Evolutionary conservation across 92 coral and sea anemone genomes (phyloP).

Genomic region (Epizoanthus stellaris): DNA sequence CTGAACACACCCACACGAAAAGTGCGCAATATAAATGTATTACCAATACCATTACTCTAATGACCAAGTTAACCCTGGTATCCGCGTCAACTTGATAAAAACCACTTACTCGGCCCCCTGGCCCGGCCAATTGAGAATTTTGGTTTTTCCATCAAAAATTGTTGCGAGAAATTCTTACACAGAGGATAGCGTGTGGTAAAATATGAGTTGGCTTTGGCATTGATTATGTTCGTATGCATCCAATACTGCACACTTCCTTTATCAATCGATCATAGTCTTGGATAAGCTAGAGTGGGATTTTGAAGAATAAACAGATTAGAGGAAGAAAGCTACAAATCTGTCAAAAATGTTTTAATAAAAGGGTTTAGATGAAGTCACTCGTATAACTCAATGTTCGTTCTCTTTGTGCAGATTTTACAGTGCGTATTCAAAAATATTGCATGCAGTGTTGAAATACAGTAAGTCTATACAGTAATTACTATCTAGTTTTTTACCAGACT

Average conservation of each 20-base stretch:
- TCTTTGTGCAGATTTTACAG: no score
- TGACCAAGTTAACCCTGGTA: no score
- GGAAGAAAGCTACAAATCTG: background rate
- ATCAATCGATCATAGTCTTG: slow-evolving; percentile 17
- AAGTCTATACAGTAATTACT: background rate
- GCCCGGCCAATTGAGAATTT: no score
- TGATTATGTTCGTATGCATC: background rate
- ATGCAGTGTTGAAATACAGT: background rate
- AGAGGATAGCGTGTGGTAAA: background rate
- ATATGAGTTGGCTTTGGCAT: background rate
- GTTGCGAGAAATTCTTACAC: background rate
- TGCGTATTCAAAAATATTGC: background rate
- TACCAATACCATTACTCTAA: no score
- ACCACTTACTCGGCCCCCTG: no score
- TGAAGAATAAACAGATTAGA: background rate
- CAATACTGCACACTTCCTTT: background rate
- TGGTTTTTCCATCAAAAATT: background rate
- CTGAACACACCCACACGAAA: no score
- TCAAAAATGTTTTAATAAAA: background rate
- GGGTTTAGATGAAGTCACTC: no score
- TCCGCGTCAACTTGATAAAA: no score
- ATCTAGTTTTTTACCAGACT: slow-evolving; percentile 6
- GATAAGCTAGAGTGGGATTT: background rate
- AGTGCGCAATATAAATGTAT: no score
- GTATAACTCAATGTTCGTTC: no score